phyloP scores from a whole-genome alignment of 2,113 vertebrate genomes.

The Boulengeromyrus knoepffleri region DNA sequence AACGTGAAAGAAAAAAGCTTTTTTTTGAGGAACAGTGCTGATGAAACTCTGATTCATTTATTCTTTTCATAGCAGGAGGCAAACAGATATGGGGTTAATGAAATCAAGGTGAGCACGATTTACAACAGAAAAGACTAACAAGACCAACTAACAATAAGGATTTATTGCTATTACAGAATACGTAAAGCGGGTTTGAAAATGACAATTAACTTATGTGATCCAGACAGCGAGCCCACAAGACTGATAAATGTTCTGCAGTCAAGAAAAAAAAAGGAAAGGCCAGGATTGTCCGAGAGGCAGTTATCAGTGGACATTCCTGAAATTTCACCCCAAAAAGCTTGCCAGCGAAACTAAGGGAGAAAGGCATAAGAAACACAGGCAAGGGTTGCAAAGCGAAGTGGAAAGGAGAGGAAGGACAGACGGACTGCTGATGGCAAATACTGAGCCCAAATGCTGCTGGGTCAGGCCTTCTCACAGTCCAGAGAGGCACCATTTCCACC shows the following conservation, averaged over 20 bases:
- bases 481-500: neutral
- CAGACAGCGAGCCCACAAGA: neutral
- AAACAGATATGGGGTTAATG: neutral
- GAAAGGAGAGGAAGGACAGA: neutral
- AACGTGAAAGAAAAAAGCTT: neutral
- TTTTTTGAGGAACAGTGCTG: constrained; percentile 3
- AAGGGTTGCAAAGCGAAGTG: neutral
- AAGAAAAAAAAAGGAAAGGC: neutral
- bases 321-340: neutral
- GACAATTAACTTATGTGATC: neutral
- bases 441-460: neutral
- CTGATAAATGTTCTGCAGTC: neutral
- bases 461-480: neutral
- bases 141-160: neutral
- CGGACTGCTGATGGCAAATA: neutral
- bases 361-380: neutral
- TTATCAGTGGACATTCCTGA: neutral
- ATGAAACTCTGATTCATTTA: neutral
- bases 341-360: neutral
- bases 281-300: neutral
- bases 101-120: neutral
- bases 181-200: neutral
- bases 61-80: neutral
- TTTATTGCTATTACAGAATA: neutral
- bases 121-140: neutral